Percentiles rank a stretch among this genome's conserved stretches.
phyloP scores from a whole-genome alignment of 2,797 vertebrate species.

The Staurois parvus region DNA sequence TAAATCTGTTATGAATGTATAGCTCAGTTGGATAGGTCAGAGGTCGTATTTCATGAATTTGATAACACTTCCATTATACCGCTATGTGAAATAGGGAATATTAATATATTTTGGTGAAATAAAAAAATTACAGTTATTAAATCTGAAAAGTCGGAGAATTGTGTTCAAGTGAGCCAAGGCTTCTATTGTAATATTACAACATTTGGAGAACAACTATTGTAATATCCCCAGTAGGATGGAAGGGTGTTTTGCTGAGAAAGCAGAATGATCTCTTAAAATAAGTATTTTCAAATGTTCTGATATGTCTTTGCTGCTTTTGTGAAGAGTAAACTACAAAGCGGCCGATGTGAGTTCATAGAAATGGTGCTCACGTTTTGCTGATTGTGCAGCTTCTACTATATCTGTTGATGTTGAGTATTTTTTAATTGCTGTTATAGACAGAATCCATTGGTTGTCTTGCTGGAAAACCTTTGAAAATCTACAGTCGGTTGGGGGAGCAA shows the following conservation, averaged over 20 bases:
- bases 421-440: not conserved
- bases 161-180: slow-evolving; percentile 23
- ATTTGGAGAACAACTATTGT: slow-evolving; percentile 40
- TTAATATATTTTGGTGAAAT: slow-evolving; percentile 38
- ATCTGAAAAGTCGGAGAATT: slow-evolving; percentile 44
- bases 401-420: too few species aligned
- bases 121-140: slow-evolving; percentile 26
- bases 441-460: too few species aligned
- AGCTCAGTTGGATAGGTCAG: not conserved
- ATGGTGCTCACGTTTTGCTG: not conserved
- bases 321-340: not conserved
- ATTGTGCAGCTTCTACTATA: not conserved
- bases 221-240: slow-evolving; percentile 30
- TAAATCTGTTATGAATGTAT: slow-evolving; percentile 16
- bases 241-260: slow-evolving; percentile 38
- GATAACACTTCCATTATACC: slow-evolving; percentile 6
- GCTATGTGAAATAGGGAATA: slow-evolving; percentile 9
- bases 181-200: slow-evolving; percentile 47
- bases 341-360: not conserved
- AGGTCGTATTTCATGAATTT: slow-evolving; percentile 26
- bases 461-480: too few species aligned
- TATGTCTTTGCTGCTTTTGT: slow-evolving; percentile 16
- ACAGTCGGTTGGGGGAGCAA: too few species aligned
- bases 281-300: slow-evolving; percentile 14
- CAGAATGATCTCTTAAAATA: slow-evolving; percentile 19